A percentile compares a stretch with the other conserved stretches of the same genome.
phyloP scores from a whole-genome alignment of 1,140 invertebrate genomes.

The Drosophila aff. region DNA sequence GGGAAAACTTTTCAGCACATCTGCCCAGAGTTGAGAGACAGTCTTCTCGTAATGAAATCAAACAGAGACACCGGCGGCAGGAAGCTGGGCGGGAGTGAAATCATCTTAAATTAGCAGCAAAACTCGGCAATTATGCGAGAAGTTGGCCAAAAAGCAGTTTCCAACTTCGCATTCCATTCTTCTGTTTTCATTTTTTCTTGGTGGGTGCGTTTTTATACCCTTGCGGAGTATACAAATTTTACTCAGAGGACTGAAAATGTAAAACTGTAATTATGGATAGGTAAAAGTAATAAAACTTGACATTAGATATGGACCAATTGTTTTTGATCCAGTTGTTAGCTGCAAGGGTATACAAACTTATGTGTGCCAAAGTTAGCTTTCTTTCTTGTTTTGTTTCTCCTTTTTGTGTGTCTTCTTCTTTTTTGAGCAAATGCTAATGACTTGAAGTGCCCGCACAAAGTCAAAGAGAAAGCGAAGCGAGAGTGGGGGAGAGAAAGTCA shows the following conservation, averaged over 20 bases:
- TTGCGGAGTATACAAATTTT: too few species aligned
- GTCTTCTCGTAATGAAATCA: conserved; percentile 68
- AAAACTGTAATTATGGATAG: too few species aligned
- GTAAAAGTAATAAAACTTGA: too few species aligned
- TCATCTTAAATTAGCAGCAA: conserved; percentile 70
- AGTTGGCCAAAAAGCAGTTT: conserved; percentile 75
- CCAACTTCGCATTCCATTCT: conserved; percentile 35
- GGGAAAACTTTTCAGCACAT: conserved; percentile 34
- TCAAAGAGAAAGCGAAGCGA: conserved; percentile 33
- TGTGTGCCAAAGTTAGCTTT: too few species aligned
- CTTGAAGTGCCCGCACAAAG: conserved; percentile 62
- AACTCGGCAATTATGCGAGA: conserved; percentile 76
- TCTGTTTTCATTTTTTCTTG: not conserved
- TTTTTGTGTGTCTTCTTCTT: conserved; percentile 25
- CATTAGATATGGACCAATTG: too few species aligned
- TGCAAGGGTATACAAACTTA: too few species aligned
- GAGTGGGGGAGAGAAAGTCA: conserved; percentile 33
- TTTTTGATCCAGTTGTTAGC: too few species aligned
- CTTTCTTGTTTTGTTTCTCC: not conserved
- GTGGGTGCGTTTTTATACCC: not conserved
- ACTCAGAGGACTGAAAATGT: too few species aligned
- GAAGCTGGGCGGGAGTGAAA: conserved; percentile 8
- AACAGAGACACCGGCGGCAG: conserved; percentile 57
- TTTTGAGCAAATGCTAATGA: conserved; percentile 71
- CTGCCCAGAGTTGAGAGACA: conserved; percentile 39